Conservation (phyloP, 2,797 vertebrate genomes). For the Percopsis omiscomaycus region DNA sequence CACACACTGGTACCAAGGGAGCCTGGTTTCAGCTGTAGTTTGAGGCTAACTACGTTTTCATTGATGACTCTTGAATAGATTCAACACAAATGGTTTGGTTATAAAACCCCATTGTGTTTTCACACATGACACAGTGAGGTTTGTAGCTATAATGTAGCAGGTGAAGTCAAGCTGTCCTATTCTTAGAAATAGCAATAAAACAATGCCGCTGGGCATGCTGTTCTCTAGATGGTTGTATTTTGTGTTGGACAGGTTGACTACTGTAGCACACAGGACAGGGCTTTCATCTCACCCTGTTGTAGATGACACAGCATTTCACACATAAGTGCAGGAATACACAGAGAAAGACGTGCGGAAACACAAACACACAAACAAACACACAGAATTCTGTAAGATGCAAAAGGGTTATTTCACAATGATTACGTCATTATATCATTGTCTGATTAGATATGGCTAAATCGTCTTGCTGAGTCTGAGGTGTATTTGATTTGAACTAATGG, state of each 20-base stretch:
- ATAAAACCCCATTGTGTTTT: conserved; percentile 22
- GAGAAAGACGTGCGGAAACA: not conserved
- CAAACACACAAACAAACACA: conserved; percentile 13
- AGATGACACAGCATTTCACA: conserved; percentile 37
- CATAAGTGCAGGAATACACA: not conserved
- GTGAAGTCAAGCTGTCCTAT: conserved; percentile 32
- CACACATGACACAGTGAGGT: conserved; percentile 16
- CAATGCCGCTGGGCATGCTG: conserved; percentile 44
- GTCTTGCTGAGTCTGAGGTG: not conserved
- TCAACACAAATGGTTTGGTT: conserved; percentile 15
- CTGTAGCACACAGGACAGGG: conserved; percentile 14
- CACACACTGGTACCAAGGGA: conserved; percentile 3
- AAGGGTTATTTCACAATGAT: too few relatives aligned
- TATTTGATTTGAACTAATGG: conserved; percentile 2
- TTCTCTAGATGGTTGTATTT: conserved; percentile 34
- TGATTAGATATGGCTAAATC: conserved; percentile 28
- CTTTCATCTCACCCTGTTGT: conserved; percentile 54
- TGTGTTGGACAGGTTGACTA: conserved; percentile 36
- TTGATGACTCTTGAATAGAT: conserved; percentile 28
- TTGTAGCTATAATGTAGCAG: conserved; percentile 8
- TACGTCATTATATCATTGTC: not conserved
- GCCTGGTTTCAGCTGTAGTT: conserved; percentile 4
- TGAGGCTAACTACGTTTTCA: conserved; percentile 9
- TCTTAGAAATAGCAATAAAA: conserved; percentile 51
- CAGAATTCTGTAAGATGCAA: not conserved